Evolutionary conservation across 2,797 vertebrate genomes (phyloP).

Genomic region (Oophaga sylvatica): DNA sequence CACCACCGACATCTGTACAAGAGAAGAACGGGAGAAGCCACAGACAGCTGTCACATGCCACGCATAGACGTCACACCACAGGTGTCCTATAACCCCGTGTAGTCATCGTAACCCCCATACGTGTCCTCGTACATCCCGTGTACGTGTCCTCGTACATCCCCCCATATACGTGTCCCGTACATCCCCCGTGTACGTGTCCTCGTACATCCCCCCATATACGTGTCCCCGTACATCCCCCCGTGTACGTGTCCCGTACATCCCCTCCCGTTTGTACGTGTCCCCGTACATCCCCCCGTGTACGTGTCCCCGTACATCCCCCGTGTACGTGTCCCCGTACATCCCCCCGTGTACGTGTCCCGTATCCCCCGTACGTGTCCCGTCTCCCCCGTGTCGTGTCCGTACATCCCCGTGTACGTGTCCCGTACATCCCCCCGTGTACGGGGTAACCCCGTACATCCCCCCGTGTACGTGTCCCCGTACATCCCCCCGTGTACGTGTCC

Average conservation of each 20-base stretch:
- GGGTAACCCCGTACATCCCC: too few species aligned
- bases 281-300: neutral
- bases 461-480: neutral
- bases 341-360: neutral
- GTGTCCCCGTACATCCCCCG: neutral
- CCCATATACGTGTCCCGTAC: neutral
- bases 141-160: neutral
- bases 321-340: neutral
- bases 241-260: too few species aligned
- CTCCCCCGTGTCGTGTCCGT: too few species aligned
- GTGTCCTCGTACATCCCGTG: too few species aligned
- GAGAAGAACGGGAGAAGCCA: neutral
- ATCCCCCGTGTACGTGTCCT: neutral
- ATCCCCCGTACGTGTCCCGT: too few species aligned
- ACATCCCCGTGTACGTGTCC: too few species aligned
- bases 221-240: neutral
- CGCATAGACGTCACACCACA: neutral
- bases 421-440: too few species aligned
- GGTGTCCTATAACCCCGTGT: neutral
- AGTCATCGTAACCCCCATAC: neutral
- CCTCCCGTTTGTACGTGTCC: too few species aligned
- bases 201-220: neutral
- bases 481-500: neutral
- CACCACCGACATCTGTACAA: too few species aligned
- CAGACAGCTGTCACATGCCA: conserved; percentile 44